Percentiles rank a stretch among this genome's conserved stretches.
phyloP scores from a whole-genome alignment of 2,113 vertebrate species.

The Rhegmatorhina hoffmannsi region DNA sequence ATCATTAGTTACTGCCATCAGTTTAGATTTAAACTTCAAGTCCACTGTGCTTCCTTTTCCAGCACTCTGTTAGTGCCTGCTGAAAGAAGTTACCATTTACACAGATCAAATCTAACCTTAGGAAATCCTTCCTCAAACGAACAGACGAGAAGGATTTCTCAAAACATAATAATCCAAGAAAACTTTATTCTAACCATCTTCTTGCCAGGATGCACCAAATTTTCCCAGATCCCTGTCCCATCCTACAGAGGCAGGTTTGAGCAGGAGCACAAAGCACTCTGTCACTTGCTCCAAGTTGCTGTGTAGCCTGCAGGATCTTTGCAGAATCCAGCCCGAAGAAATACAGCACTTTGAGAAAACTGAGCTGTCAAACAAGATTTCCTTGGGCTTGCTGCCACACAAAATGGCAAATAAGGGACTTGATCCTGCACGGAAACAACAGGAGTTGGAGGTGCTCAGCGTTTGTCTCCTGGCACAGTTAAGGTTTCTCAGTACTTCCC shows the following conservation, averaged over 20 bases:
- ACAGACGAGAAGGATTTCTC: not conserved
- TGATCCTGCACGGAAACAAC: conserved; percentile 25
- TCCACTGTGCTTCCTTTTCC: not conserved
- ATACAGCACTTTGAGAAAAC: conserved; percentile 38
- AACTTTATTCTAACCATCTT: not conserved
- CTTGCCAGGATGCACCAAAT: not conserved
- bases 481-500: conserved; percentile 13
- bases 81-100: conserved; percentile 58
- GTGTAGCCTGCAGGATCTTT: conserved; percentile 24
- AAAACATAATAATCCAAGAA: not conserved
- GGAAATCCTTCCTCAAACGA: conserved; percentile 22
- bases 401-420: conserved; percentile 58
- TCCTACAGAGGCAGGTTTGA: not conserved
- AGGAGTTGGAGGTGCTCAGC: conserved; percentile 18
- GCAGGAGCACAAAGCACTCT: not conserved
- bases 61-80: not conserved
- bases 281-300: not conserved
- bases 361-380: conserved; percentile 57
- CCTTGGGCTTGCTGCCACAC: conserved; percentile 49
- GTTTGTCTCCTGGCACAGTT: not conserved
- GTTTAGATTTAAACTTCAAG: conserved; percentile 19
- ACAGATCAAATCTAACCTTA: conserved; percentile 50
- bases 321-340: conserved; percentile 31
- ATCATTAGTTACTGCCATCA: not conserved
- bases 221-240: not conserved